Evolutionary conservation across 2,113 vertebrate species (phyloP), one percentile per base, ranked within the genome.

Genomic region (Brachypteracias leptosomus): DNA sequence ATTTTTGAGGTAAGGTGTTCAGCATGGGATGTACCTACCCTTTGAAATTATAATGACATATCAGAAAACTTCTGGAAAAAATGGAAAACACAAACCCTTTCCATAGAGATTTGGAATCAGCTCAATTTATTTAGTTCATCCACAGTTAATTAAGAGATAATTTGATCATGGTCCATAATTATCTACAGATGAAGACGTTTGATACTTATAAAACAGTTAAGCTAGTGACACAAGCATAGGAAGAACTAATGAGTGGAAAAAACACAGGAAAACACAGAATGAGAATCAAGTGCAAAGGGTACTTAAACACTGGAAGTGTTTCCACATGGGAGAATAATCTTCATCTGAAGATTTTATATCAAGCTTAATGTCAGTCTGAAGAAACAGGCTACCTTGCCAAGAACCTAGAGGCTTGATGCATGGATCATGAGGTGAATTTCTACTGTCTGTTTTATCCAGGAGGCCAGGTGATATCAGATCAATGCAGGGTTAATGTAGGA

Each of bases 331-430:
- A 85, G 77, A 85, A 89, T 91, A 44, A 61, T 79, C 81, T 95
- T 76, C 58, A 82, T 68, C 82, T 85, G 81, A 85, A 82, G 40
- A 88, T 81, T 85, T 94, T 79, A n/a, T 38, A 85, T 72, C 58
- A 79, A 57, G 26, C 40, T 82, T 82, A 36, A 70, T 31, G 35
- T 81, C 89, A 91, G 36, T 52, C 31, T 79, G 78, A 95, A 95
- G 89, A 89, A 88, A 72, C 40, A 85, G 36, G 19, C 5, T 82
- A 54, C 33, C 42, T 82, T 6, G 3, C 47, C 58, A 91, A 82
- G 63, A 85, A 58, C 19, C 72, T 19, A 58, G 22, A 78, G 33
- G 13, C 36, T 75, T 82, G 77, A 89, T 92, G 44, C 66, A 33
- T n/a, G 26, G 47, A 82, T 76, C 0, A 0, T 47, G 54, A 85